Evolutionary conservation across 1,140 invertebrate genomes (phyloP).

Genomic region (Macrobrachium nipponense): DNA sequence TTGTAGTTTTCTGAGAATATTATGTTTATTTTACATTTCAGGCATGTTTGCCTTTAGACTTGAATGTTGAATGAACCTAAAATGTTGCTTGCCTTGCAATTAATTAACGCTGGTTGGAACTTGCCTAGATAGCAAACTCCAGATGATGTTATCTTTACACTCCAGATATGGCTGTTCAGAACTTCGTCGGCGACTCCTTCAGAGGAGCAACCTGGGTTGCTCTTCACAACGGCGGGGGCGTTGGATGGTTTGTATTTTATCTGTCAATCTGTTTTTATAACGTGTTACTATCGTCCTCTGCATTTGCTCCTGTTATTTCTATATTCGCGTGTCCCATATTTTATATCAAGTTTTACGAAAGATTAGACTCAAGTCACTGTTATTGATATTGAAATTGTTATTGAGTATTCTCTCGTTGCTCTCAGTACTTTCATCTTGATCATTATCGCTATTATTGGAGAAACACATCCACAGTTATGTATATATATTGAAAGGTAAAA

Average conservation of each 20-base stretch:
- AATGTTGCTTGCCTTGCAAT: background rate
- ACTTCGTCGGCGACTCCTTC: constrained; percentile 77
- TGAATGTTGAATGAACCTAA: background rate
- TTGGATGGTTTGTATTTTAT: constrained; percentile 73
- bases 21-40: no score
- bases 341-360: no score
- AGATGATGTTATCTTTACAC: background rate
- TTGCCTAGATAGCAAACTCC: background rate
- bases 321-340: background rate
- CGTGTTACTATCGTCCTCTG: background rate
- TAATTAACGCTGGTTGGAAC: background rate
- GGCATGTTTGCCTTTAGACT: no score
- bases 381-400: no score
- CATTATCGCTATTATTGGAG: no score
- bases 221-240: constrained; percentile 79
- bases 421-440: no score
- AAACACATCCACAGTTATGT: no score
- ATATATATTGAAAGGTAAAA: no score
- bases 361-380: no score
- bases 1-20: no score
- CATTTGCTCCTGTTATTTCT: background rate
- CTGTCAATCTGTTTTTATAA: background rate
- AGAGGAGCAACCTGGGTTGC: constrained; percentile 80
- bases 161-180: constrained; percentile 78
- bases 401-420: no score